Evolutionary conservation across 2,888 invertebrate genomes (phyloP).

Genomic region (Hymenopus coronatus): DNA sequence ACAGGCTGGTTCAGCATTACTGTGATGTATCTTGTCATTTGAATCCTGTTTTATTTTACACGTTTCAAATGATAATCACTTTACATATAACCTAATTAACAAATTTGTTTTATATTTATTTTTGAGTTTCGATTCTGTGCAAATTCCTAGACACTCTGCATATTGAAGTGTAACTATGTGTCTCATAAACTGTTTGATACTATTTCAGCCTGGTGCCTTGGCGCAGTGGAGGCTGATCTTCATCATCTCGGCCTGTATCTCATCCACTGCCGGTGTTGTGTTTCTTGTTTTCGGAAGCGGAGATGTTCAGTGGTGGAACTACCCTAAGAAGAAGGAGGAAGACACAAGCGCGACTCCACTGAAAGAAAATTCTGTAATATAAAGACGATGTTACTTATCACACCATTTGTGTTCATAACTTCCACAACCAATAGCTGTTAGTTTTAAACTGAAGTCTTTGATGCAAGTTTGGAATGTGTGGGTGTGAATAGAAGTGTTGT

Average conservation of each 20-base stretch:
- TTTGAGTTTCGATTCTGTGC: too few species aligned
- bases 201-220: conserved; percentile 41
- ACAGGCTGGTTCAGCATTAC: too few species aligned
- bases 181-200: neutral
- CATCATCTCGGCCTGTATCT: conserved; percentile 71
- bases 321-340: conserved; percentile 44
- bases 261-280: conserved; percentile 63
- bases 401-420: neutral
- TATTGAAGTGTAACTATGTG: too few species aligned
- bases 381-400: neutral
- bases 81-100: too few species aligned
- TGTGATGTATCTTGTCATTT: too few species aligned
- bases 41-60: too few species aligned
- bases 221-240: conserved; percentile 75
- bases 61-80: too few species aligned
- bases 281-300: conserved; percentile 71
- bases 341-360: neutral
- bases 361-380: neutral
- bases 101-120: too few species aligned
- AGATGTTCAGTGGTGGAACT: conserved; percentile 74
- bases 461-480: too few species aligned
- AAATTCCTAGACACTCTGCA: too few species aligned
- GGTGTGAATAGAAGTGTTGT: too few species aligned
- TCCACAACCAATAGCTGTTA: neutral
- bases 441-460: neutral